Evolutionary conservation across 2,888 invertebrate species (phyloP).

Genomic region (Protodeltote pygarga): DNA sequence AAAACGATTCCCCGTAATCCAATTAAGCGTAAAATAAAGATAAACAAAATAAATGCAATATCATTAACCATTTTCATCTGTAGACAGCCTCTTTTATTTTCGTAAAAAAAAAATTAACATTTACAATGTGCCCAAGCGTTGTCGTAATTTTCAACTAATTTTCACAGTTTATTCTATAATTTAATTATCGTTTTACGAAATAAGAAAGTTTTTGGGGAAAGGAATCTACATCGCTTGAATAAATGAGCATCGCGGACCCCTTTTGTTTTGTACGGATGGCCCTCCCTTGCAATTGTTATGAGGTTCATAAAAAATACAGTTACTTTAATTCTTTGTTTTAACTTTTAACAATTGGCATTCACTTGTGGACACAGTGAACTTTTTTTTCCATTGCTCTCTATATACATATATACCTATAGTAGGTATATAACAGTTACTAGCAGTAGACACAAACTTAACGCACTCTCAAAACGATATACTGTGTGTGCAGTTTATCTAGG

Average conservation of each 20-base stretch:
- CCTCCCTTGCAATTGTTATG: conserved; percentile 58
- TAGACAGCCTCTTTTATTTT: conserved; percentile 10
- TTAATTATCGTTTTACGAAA: conserved; percentile 58
- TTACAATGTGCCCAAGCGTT: conserved; percentile 41
- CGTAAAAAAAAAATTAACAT: conserved; percentile 30
- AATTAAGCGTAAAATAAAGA: conserved; percentile 8
- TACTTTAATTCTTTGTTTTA: conserved; percentile 25
- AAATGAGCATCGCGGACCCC: conserved; percentile 64
- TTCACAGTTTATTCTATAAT: conserved; percentile 57
- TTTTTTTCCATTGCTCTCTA: too few relatives aligned
- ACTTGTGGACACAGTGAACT: too few relatives aligned
- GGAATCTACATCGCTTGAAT: conserved; percentile 64
- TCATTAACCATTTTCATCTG: conserved; percentile 30
- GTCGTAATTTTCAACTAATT: conserved; percentile 53
- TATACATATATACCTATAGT: too few relatives aligned
- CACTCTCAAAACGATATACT: too few relatives aligned
- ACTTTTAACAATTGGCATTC: conserved; percentile 22
- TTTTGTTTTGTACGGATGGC: conserved; percentile 63
- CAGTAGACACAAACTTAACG: too few relatives aligned
- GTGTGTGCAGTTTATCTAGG: too few relatives aligned
- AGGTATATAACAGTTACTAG: too few relatives aligned
- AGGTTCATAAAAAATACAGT: conserved; percentile 60
- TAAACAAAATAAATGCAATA: conserved; percentile 15
- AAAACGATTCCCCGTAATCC: conserved; percentile 4
- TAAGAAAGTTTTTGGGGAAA: conserved; percentile 62